Base-by-base conservation (phyloP, 2,113 vertebrate species). In the Pterocles burchelli region DNA sequence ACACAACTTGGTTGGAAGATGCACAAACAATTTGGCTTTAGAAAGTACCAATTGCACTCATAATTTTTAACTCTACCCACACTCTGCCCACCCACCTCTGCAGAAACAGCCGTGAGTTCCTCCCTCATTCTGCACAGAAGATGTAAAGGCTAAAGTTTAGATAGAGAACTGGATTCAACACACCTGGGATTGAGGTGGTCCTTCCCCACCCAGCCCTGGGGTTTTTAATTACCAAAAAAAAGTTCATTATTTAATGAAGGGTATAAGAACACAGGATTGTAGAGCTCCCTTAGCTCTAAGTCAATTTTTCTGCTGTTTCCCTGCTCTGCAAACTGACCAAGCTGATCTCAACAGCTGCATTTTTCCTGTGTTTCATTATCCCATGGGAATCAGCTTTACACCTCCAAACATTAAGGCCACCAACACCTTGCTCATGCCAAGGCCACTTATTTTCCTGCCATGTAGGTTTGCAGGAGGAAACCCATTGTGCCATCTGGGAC, bases 41-140 rank as follows among this genome's bases (percentile, higher is more conserved):
- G 9, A 31, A 74, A 79, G 20, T 2, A 48, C 72, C 82, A 84
- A 57, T 38, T 49, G 68, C 38, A 17, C 36, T 24, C 12, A 22
- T 12, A 9, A 9, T 61, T 81, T 83, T 70, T 70, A 11, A n/a
- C 45, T 36, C 49, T 58, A 17, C 86, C 83, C 70, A 49, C 71
- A 45, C 67, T 62, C 77, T 86, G 65, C 76, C 79, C 59, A 76
- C 76, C 79, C 59, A 76, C 43, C 78, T 88, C 78, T 65, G 75
- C 51, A 36, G 85, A 61, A 87, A 89, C 52, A 59, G 41, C 89
- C 75, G 80, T 20, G 36, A 68, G 63, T 72, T 81, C 82, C 85
- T 68, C n/a, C 70, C 5, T 6, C 20, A 11, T 78, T 62, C 63
- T 68, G 63, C 43, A 66, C 81, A 26, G n/a, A 66, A 65, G 67